Evolutionary conservation across 1,140 invertebrate genomes (phyloP), one percentile per base, ranked within the genome.

Genomic region (Drosophila tropicalis): DNA sequence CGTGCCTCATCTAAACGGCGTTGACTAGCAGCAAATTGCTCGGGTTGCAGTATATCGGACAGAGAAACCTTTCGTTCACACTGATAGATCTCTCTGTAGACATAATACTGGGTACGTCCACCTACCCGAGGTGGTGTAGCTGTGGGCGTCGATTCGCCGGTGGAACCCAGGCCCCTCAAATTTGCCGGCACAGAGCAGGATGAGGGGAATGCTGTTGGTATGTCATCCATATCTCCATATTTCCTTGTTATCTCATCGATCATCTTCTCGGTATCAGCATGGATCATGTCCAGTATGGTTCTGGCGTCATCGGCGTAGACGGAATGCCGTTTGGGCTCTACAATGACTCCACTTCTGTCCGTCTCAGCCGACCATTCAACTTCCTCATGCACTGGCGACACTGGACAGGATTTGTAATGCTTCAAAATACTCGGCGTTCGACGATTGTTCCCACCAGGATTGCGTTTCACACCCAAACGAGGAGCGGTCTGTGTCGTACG

Each of bases 41-140:
- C 87, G 0, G 91, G 90, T 22, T 92, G 76, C 5, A 92, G 61
- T 29, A 92, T 92, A 51, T 92, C 91, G 17, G 91, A 92, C 1
- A 92, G 70, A 0, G 91, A 92, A 0, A 92, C 91, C 29, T 92
- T 92, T 0, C 91, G 74, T 67, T 92, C 80, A 15, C 87, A 87
- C 12, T 91, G 82, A 76, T 91, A 92, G 58, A 91, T 83, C 62
- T 92, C 93, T 5, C 93, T 92, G 70, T 95, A 96, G 40, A 97
- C 96, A 86, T 96, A 96, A 84, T 96, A 96, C 78, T 96, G 96
- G 7, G 96, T 95, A 56, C 96, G 90, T 61, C 76, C 62, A 13
- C 36, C 62, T 5, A 10, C 36, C 0, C 81, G 44, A 10, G 44
- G 44, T 10, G 44, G 44, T 22, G 44, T 51, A 12, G 44, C 70